phyloP scores from a whole-genome alignment of 1,140 invertebrate species.

The Macrobrachium rosenbergii region DNA sequence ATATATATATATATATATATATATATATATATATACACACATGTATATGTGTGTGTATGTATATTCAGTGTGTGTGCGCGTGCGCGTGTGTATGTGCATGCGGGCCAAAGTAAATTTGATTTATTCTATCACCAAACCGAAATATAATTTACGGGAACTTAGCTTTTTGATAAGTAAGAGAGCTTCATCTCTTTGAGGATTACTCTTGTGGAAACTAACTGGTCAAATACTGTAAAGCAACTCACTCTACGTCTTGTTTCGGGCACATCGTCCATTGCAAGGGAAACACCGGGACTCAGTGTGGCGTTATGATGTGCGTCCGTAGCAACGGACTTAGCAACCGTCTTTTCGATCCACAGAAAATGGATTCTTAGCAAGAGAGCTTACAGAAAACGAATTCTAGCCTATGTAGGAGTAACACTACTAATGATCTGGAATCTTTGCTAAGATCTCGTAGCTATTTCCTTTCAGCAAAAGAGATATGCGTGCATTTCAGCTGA shows the following conservation, averaged over 20 bases:
- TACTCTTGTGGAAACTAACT: background rate
- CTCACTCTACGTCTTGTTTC: slow-evolving; percentile 31
- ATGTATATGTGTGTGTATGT: too few species aligned
- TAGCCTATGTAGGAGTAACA: background rate
- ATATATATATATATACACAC: too few species aligned
- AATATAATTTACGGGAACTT: too few species aligned
- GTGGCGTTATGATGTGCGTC: background rate
- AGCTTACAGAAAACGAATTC: background rate
- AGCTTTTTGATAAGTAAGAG: too few species aligned
- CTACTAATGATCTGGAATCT: too few species aligned
- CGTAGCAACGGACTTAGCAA: slow-evolving; percentile 32
- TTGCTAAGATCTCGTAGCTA: too few species aligned
- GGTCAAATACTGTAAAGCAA: background rate
- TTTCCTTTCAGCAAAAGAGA: too few species aligned
- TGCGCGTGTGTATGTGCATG: background rate
- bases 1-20: too few species aligned
- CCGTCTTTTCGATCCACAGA: background rate
- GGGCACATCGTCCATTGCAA: slow-evolving; percentile 18
- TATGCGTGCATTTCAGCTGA: too few species aligned
- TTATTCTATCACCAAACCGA: background rate
- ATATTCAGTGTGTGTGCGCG: background rate
- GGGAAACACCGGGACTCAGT: background rate
- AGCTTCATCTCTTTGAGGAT: too few species aligned
- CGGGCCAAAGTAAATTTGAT: too few species aligned
- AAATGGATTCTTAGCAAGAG: background rate